phyloP scores from a whole-genome alignment of 2,113 vertebrate species.

The Mesembrinibis cayennensis region DNA sequence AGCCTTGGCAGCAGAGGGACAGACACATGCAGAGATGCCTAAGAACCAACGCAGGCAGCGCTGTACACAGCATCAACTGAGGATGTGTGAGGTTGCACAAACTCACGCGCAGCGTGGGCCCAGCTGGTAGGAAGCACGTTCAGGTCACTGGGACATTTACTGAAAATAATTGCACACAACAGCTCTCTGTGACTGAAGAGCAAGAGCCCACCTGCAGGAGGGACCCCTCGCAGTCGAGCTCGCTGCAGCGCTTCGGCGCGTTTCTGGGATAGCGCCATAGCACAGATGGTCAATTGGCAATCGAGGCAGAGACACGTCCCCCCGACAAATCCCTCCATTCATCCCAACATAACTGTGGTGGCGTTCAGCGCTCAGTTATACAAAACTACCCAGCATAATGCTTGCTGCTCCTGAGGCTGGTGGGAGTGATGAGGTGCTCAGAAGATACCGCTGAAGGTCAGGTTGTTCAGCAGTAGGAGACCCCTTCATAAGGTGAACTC shows the following conservation, averaged over 20 bases:
- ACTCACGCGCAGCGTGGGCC: accelerated
- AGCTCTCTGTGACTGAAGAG: background rate
- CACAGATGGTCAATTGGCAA: background rate
- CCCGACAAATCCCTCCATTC: background rate
- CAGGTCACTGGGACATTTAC: background rate
- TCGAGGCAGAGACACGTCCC: background rate
- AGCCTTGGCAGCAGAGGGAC: background rate
- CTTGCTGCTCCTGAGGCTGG: background rate
- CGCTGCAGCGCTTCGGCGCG: accelerated
- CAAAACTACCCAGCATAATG: accelerated
- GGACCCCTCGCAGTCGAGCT: accelerated
- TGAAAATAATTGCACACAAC: accelerated
- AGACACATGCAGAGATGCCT: accelerated
- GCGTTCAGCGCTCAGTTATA: background rate
- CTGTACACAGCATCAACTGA: accelerated
- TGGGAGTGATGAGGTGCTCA: background rate
- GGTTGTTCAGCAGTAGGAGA: background rate
- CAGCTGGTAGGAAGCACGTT: accelerated
- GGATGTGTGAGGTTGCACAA: accelerated
- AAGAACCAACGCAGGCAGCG: accelerated
- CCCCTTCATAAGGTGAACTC: background rate
- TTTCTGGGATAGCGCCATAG: too few relatives aligned
- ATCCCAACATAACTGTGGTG: accelerated
- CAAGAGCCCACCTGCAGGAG: background rate
- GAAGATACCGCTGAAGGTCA: background rate